These are phyloP conservation scores for Lacerta viridis DNA, from an alignment of 2,797 vertebrate genomes.

Conservation along the genomic window DNA sequence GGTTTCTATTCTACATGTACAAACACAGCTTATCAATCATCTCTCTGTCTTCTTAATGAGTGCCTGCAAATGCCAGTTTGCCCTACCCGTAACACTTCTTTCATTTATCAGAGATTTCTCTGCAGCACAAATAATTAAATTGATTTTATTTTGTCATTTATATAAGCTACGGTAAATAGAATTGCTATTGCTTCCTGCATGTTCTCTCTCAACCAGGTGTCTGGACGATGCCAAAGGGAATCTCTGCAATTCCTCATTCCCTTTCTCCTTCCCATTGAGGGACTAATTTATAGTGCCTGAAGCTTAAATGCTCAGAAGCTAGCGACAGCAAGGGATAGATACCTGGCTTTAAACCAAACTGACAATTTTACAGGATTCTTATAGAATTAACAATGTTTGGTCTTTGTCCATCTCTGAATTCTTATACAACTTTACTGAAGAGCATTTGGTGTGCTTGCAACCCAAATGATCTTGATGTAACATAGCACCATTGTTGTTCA, in stretches of 20 bases:
- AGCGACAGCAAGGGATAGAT: background rate
- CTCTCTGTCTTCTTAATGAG: background rate
- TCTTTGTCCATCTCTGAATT: background rate
- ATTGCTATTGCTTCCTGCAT: background rate
- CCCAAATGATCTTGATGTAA: background rate
- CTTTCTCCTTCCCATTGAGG: background rate
- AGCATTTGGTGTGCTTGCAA: rapidly evolving
- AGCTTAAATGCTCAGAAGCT: background rate
- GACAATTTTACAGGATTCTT: background rate
- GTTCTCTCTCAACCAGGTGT: background rate
- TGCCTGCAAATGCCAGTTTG: rapidly evolving
- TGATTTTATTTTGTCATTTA: background rate
- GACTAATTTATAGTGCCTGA: background rate
- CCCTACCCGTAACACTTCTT: background rate
- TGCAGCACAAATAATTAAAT: rapidly evolving
- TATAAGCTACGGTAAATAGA: background rate
- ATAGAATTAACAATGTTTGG: background rate
- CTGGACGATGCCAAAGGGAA: background rate
- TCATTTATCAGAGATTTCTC: background rate
- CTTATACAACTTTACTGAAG: background rate
- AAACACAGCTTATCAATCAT: rapidly evolving
- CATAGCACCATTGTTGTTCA: no score
- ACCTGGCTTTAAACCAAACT: background rate
- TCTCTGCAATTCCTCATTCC: background rate
- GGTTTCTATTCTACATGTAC: rapidly evolving